Evolutionary conservation across 2,888 invertebrate genomes (phyloP).

Genomic region (Drosophila multiciliata): DNA sequence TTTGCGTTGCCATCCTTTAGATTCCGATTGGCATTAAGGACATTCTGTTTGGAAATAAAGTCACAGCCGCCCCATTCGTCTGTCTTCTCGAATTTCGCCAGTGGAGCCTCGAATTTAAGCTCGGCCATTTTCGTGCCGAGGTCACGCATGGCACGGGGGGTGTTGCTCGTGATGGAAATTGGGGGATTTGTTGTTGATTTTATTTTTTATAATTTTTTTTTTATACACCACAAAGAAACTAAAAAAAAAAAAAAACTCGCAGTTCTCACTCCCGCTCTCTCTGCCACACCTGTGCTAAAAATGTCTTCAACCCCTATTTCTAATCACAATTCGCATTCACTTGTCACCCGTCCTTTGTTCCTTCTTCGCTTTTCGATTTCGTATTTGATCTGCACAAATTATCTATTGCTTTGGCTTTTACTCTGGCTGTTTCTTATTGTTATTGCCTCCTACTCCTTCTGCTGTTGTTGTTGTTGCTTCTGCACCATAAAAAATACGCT

Average conservation of each 20-base stretch:
- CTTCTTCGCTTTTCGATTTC: conserved; percentile 27
- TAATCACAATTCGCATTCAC: conserved; percentile 27
- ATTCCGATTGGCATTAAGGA: conserved; percentile 88
- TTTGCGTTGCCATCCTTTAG: conserved; percentile 86
- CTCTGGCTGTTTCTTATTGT: conserved; percentile 5
- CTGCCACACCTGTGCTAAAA: conserved; percentile 41
- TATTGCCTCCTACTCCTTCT: conserved; percentile 1
- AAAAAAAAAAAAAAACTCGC: not conserved
- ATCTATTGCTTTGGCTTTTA: conserved; percentile 11
- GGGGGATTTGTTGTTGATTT: not conserved
- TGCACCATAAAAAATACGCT: conserved; percentile 34
- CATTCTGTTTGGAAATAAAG: conserved; percentile 86
- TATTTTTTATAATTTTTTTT: not conserved
- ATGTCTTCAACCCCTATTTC: conserved; percentile 55
- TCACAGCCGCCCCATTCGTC: conserved; percentile 92
- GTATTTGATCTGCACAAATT: conserved; percentile 32
- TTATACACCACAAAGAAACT: not conserved
- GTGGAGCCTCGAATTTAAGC: conserved; percentile 98
- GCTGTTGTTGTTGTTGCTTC: not conserved
- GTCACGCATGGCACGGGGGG: conserved; percentile 90
- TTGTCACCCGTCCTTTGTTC: conserved; percentile 36
- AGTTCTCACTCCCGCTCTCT: not conserved
- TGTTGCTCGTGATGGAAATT: not conserved
- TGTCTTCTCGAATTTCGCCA: conserved; percentile 97
- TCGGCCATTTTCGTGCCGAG: conserved; percentile 97